Evolutionary conservation across 2,797 vertebrate genomes (phyloP).

Genomic region (Threskiornis aethiopicus): DNA sequence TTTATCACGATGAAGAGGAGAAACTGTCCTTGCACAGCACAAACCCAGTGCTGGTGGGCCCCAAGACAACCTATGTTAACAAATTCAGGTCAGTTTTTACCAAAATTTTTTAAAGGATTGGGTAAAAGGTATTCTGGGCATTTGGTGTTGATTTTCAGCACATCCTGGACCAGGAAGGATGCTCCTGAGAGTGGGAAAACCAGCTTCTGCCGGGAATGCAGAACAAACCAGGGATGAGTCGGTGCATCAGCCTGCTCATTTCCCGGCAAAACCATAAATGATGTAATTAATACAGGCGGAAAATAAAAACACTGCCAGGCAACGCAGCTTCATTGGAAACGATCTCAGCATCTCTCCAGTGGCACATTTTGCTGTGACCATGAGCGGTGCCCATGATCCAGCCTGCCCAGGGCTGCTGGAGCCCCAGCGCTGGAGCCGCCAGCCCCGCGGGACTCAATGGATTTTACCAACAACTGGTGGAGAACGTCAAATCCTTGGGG

Average conservation of each 20-base stretch:
- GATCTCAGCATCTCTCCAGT: accelerated
- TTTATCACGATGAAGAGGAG: background rate
- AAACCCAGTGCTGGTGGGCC: background rate
- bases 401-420: accelerated
- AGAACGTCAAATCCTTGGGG: accelerated
- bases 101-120: background rate
- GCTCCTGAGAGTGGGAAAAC: background rate
- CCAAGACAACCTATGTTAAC: background rate
- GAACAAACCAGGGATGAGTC: background rate
- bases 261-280: background rate
- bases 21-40: accelerated
- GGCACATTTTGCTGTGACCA: accelerated
- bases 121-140: background rate
- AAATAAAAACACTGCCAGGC: background rate
- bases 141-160: background rate
- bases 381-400: accelerated
- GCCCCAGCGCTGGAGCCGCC: background rate
- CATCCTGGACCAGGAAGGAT: background rate
- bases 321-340: accelerated
- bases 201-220: accelerated
- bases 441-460: accelerated
- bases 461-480: accelerated
- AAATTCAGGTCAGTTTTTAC: background rate
- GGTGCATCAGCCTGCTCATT: background rate
- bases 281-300: background rate